A percentile compares a stretch with the other conserved stretches of the same genome.
These are phyloP conservation scores for Sorex araneus DNA, from an alignment of 2,113 vertebrate genomes.

Conservation along the genomic window DNA sequence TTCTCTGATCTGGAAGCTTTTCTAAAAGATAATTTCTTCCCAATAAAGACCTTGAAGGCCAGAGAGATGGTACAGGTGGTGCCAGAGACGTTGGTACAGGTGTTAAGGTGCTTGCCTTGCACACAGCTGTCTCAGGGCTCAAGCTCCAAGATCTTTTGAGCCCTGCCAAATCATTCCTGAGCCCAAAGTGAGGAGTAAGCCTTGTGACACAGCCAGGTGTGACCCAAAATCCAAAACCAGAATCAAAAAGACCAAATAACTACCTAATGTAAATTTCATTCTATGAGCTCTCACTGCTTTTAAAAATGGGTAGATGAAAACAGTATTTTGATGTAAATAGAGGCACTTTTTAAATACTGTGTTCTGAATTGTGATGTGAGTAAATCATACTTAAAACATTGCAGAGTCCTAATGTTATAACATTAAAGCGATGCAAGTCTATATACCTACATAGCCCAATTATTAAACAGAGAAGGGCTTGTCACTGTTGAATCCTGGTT, in stretches of 20 bases:
- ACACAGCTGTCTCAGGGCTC: too few relatives aligned
- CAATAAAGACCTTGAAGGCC: neutral
- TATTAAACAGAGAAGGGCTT: neutral
- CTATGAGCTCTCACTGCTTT: neutral
- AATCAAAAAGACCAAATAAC: neutral
- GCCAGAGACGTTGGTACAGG: too few relatives aligned
- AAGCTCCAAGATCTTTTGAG: too few relatives aligned
- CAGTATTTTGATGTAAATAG: slow-evolving; percentile 21
- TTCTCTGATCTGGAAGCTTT: neutral
- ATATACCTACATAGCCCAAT: neutral
- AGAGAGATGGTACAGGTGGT: too few relatives aligned
- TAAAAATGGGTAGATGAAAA: slow-evolving; percentile 30
- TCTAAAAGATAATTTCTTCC: neutral
- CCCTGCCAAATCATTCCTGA: too few relatives aligned
- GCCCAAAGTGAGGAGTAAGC: too few relatives aligned
- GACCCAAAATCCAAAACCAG: too few relatives aligned
- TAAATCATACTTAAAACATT: slow-evolving; percentile 25
- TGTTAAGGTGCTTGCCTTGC: too few relatives aligned
- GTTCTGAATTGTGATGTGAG: neutral
- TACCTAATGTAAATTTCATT: neutral
- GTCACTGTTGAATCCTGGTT: neutral
- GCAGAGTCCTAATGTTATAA: neutral
- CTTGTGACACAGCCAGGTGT: too few relatives aligned
- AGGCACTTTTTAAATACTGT: slow-evolving; percentile 11
- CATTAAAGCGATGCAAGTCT: neutral